Base-by-base conservation (phyloP, 2,113 vertebrate genomes). In the Carettochelys insculpta region DNA sequence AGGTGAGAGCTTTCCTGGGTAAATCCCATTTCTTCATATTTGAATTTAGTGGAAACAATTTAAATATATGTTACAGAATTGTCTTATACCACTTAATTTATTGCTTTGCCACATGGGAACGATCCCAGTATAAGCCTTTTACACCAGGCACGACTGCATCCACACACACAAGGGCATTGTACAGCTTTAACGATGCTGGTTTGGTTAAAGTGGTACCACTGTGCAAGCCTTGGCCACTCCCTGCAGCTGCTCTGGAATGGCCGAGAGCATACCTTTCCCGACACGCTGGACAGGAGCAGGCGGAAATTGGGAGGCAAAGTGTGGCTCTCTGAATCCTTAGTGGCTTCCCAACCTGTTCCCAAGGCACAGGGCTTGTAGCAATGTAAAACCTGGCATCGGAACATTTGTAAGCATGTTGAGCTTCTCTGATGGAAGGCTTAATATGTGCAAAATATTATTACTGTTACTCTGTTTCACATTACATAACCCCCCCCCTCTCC, bases 261-360 rank as follows among this genome's bases (percentile, higher is more conserved):
- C 50, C 58, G 34, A 51, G 34, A 65, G 12, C 0, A 2, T 13
- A 22, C 4, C 0, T 5, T n/a, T n/a, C n/a, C n/a, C n/a, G n/a
- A n/a, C n/a, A 34, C 31, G 14, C 25, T 27, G 61, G 61, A 65
- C n/a, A n/a, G 16, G n/a, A 50, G 16, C 43, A 6, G 81, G 11
- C 17, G 45, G 31, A 13, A 1, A 8, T 75, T 31, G 13, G 2
- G 1, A 85, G 80, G 61, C 90, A 75, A 9, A 2, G 27, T 45
- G 2, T 43, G 48, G 7, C 51, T 25, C 27, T 86, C 51, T 24
- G 3, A 65, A 27, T 27, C 0, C 0, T 27, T 0, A 0, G 0
- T n/a, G 47, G 34, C 48, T 92, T 86, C 82, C 25, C 31, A 25
- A 41, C 5, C 19, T 52, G 20, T 50, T 82, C 10, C 47, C 73